These are phyloP conservation scores for Athalia cordata DNA, from an alignment of 2,888 invertebrate genomes.

Conservation along the genomic window DNA sequence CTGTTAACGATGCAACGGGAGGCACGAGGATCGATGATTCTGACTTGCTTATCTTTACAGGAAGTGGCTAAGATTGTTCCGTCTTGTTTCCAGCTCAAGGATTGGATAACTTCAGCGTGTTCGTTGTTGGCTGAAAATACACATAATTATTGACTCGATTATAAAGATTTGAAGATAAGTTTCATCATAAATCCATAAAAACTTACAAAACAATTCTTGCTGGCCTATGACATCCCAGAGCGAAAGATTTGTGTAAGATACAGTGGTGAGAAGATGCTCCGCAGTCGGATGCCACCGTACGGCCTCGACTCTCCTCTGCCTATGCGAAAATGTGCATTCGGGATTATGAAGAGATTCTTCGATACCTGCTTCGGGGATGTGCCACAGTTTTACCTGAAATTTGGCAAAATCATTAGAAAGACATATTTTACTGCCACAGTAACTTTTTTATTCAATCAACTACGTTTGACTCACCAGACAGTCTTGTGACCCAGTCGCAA, in stretches of 20 bases:
- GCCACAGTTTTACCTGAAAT: constrained; percentile 90
- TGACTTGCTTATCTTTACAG: constrained; percentile 92
- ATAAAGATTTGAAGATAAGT: neutral
- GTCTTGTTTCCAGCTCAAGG: constrained; percentile 92
- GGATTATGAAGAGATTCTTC: constrained; percentile 85
- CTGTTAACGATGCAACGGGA: constrained; percentile 74
- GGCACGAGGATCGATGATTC: constrained; percentile 88
- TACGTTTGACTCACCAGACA: constrained; percentile 77
- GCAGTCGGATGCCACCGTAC: constrained; percentile 95
- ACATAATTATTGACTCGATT: constrained; percentile 39
- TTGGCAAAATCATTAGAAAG: neutral
- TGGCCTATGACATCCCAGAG: constrained; percentile 91
- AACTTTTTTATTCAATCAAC: constrained; percentile 9
- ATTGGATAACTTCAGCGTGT: constrained; percentile 92
- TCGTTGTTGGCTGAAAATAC: constrained; percentile 78
- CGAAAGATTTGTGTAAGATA: constrained; percentile 87
- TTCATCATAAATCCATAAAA: constrained; percentile 8
- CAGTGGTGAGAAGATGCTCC: constrained; percentile 90
- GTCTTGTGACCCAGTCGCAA: constrained; percentile 93
- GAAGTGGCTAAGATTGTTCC: constrained; percentile 89
- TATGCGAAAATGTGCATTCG: constrained; percentile 88
- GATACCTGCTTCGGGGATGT: constrained; percentile 88
- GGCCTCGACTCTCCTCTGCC: constrained; percentile 90
- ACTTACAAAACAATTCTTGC: constrained; percentile 86
- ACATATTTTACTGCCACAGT: neutral